Evolutionary conservation across 2,113 vertebrate genomes (phyloP).

Genomic region (Myotis brandtii): DNA sequence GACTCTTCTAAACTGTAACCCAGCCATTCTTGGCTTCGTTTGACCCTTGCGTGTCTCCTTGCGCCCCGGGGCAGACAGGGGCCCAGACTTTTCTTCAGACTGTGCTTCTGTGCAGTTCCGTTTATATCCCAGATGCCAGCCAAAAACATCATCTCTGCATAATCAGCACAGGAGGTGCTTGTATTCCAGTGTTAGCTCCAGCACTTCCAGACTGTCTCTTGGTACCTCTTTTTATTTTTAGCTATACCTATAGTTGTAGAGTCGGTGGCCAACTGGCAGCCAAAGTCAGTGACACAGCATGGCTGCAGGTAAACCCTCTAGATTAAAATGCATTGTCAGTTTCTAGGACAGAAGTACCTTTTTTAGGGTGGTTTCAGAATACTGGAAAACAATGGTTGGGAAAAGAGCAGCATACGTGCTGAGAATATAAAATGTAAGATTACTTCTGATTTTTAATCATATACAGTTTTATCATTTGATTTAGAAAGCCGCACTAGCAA

Average conservation of each 20-base stretch:
- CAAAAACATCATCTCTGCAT: background rate
- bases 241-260: background rate
- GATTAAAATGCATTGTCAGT: background rate
- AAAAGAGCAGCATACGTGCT: background rate
- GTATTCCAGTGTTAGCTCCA: background rate
- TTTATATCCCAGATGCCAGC: background rate
- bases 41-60: background rate
- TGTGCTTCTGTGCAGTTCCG: background rate
- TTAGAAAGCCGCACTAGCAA: background rate
- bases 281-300: fast-evolving
- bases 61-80: background rate
- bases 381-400: background rate
- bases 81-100: background rate
- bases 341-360: background rate
- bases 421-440: background rate
- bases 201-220: background rate
- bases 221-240: background rate
- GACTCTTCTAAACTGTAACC: background rate
- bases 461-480: background rate
- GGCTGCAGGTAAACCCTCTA: background rate
- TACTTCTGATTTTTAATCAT: background rate
- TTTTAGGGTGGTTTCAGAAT: background rate
- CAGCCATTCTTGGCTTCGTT: background rate
- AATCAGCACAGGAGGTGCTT: background rate
- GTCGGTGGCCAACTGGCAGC: background rate